Evolutionary conservation across 2,113 vertebrate genomes (phyloP), one percentile per base, ranked within the genome.

Genomic region (Apaloderma vittatum): DNA sequence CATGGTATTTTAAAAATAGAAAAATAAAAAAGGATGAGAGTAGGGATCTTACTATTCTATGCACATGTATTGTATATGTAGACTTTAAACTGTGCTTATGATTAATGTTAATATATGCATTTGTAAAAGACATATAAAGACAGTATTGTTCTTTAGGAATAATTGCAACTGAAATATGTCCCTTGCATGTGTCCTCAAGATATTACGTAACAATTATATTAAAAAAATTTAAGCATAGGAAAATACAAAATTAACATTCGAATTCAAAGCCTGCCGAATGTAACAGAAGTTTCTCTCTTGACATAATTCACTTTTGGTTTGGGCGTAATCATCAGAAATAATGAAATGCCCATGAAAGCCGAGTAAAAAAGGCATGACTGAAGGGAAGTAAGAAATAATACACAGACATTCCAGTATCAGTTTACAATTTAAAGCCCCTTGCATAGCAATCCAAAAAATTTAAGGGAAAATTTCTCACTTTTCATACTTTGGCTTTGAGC

Each of bases 271-370:
- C 83, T 88, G 34, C n/a, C 92, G 43, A 63, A 86, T 0, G 2
- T 19, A 81, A 62, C 21, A 29, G 34, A 83, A 96, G 55, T 92
- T 86, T 81, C 65, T 63, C 46, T 71, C 6, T 45, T 63, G 68
- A 71, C 26, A 43, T 59, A 73, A 74, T 86, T 91, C 51, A 58
- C 19, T 91, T 82, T 72, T 78, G 70, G 46, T 63, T 55, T 51
- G 73, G 54, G 24, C 23, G 22, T 67, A 66, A 65, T 74, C 23
- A 51, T 68, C 45, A 88, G 82, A 96, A 90, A 93, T 82, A 75
- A 85, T 76, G 48, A 89, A 20, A 66, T 76, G 76, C 32, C 80
- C 92, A 90, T 32, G 51, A 94, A 90, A 92, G 40, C 54, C 54
- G 48, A n/a, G n/a, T 76, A 51, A 88, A 86, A 96, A 91, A 75